Base-by-base conservation (phyloP, 2,797 vertebrate species). In the Clarias platycephalus region DNA sequence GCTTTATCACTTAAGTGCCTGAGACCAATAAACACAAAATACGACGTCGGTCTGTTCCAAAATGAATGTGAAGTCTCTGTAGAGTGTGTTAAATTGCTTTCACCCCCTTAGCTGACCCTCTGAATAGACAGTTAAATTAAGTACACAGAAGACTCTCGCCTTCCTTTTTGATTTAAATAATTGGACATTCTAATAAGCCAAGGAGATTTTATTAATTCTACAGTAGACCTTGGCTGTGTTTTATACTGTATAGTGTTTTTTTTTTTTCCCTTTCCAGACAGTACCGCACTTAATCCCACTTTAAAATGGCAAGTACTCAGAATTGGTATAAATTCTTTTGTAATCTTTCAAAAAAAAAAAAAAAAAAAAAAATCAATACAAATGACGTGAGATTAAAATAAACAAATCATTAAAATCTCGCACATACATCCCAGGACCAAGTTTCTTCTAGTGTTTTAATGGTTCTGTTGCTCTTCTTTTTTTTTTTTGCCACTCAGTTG, bases 51-150 rank as follows among this genome's bases (percentile, higher is more conserved):
- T 80, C 88, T 86, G 84, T 92, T 94, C 88, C 92, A 78, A 78
- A 85, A 85, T 81, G 84, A 86, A 87, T 87, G 83, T 82, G 53
- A 64, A 80, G 90, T 93, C 92, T 93, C 92, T 90, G 87, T 78
- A 90, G 92, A 86, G 87, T 89, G 90, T 91, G 90, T 91, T 94
- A 94, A 94, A 94, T 88, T 93, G 92, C 91, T 94, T 94, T 93
- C 88, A 91, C 91, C 92, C 91, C 87, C 88, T 84, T 87, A 90
- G 89, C 87, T 93, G 91, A 92, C 91, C 90, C 62, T 83, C 86
- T 90, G 90, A 87, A 90, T 89, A 87, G 91, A 91, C 91, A 91
- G 92, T 93, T 93, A 91, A 89, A 90, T 90, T 81, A 90, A 90
- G 91, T 92, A 89, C 88, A 88, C 87, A 87, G 88, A 89, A 86